A percentile compares a stretch with the other conserved stretches of the same genome.
Evolutionary conservation across 1,140 invertebrate genomes (phyloP).

Genomic region (Trichogramma pretiosum): DNA sequence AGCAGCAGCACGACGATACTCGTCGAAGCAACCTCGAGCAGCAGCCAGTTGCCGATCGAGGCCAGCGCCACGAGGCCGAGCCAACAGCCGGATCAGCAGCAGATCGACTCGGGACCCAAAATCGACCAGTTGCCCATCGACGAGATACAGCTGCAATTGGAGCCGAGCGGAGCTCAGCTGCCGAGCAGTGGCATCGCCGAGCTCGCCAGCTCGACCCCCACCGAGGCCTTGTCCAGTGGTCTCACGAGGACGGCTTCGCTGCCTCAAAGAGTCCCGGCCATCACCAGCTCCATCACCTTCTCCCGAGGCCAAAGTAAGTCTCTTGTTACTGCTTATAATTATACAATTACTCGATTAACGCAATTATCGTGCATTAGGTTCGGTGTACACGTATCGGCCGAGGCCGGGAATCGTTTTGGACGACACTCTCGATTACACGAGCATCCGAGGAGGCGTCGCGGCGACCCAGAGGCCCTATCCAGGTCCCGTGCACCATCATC

Average conservation of each 20-base stretch:
- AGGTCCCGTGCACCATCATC: too few species aligned
- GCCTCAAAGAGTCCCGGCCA: slow-evolving; percentile 20
- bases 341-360: background rate
- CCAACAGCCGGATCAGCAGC: background rate
- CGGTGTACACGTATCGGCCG: slow-evolving; percentile 52
- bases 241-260: slow-evolving; percentile 21
- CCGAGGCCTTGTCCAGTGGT: slow-evolving; percentile 28
- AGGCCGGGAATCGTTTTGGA: slow-evolving; percentile 74
- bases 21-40: too few species aligned
- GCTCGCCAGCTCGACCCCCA: slow-evolving; percentile 30
- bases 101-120: background rate
- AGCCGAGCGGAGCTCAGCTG: slow-evolving; percentile 30
- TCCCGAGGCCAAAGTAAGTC: slow-evolving; percentile 23
- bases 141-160: slow-evolving; percentile 22
- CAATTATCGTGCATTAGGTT: slow-evolving; percentile 15
- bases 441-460: slow-evolving; percentile 37
- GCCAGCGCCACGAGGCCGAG: background rate
- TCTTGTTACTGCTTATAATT: too few species aligned
- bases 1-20: slow-evolving; percentile 21
- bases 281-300: slow-evolving; percentile 21
- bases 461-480: slow-evolving; percentile 39
- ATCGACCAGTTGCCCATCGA: background rate
- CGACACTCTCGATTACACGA: slow-evolving; percentile 51
- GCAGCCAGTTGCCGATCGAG: too few species aligned
- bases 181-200: slow-evolving; percentile 19